phyloP scores from a whole-genome alignment of 1,140 invertebrate species.

The Arctopsyche grandis region DNA sequence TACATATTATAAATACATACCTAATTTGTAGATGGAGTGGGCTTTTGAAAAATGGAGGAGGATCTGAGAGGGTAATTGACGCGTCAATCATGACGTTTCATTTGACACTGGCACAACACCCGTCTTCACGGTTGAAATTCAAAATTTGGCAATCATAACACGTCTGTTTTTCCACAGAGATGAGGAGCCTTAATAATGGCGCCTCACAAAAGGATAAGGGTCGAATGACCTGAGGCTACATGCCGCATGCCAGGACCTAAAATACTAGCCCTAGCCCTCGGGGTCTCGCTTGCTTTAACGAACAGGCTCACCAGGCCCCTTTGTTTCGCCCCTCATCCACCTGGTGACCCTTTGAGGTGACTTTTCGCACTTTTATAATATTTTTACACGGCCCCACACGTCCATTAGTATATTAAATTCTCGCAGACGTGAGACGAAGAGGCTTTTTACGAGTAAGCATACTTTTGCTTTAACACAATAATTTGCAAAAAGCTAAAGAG shows the following conservation, averaged over 20 bases:
- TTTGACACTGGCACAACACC: conserved; percentile 1
- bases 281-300: conserved; percentile 9
- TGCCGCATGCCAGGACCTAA: background rate
- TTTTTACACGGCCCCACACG: background rate
- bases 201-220: conserved; percentile 27
- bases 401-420: conserved; percentile 26
- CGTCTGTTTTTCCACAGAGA: conserved; percentile 25
- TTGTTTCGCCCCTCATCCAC: conserved; percentile 8
- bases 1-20: too few species aligned
- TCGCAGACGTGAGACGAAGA: background rate
- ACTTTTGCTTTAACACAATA: too few species aligned
- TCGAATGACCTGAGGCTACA: conserved; percentile 14
- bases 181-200: conserved; percentile 36
- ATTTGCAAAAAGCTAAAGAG: too few species aligned
- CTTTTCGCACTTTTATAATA: conserved; percentile 22
- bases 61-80: background rate
- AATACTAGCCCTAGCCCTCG: background rate
- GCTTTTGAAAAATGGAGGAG: background rate
- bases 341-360: conserved; percentile 1
- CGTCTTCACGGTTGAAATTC: background rate
- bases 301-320: background rate
- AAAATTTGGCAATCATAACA: conserved; percentile 36
- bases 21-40: background rate
- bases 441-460: background rate
- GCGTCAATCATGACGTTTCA: background rate